Evolutionary conservation across 2,113 vertebrate genomes (phyloP).

Genomic region (Dipodomys spectabilis): DNA sequence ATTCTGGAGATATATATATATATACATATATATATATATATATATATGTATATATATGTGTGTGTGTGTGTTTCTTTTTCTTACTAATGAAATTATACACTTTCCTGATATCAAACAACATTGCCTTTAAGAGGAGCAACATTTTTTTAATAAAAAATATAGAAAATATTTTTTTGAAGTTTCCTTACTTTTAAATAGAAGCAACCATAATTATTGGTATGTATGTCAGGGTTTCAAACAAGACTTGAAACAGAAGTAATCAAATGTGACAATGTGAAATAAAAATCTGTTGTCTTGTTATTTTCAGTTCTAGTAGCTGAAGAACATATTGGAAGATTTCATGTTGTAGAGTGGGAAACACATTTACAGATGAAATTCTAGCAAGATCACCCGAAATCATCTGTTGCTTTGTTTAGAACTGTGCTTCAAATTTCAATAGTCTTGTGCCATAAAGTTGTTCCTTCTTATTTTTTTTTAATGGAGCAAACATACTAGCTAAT

Average conservation of each 20-base stretch:
- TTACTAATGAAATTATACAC: not conserved
- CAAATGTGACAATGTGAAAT: conserved; percentile 72
- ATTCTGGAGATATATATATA: too few relatives aligned
- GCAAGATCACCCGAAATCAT: conserved; percentile 60
- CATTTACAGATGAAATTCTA: conserved; percentile 53
- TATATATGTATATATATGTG: too few relatives aligned
- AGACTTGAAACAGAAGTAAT: conserved; percentile 71
- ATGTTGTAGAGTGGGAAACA: conserved; percentile 27
- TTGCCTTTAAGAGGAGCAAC: not conserved
- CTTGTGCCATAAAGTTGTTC: not conserved
- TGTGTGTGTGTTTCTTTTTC: not conserved
- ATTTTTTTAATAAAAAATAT: not conserved
- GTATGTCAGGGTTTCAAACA: conserved; percentile 48
- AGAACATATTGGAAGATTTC: conserved; percentile 71
- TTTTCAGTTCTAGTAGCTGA: conserved; percentile 63
- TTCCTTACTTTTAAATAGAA: conserved; percentile 63
- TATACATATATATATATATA: too few relatives aligned
- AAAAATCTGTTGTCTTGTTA: conserved; percentile 76
- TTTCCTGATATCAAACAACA: not conserved
- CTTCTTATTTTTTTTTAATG: not conserved
- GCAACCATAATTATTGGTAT: conserved; percentile 62
- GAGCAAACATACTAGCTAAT: conserved; percentile 18
- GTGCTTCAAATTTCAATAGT: not conserved
- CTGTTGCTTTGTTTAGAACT: conserved; percentile 63
- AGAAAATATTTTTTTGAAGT: not conserved